Evolutionary conservation across 2,113 vertebrate genomes (phyloP).

Genomic region (Oxyruncus cristatus): DNA sequence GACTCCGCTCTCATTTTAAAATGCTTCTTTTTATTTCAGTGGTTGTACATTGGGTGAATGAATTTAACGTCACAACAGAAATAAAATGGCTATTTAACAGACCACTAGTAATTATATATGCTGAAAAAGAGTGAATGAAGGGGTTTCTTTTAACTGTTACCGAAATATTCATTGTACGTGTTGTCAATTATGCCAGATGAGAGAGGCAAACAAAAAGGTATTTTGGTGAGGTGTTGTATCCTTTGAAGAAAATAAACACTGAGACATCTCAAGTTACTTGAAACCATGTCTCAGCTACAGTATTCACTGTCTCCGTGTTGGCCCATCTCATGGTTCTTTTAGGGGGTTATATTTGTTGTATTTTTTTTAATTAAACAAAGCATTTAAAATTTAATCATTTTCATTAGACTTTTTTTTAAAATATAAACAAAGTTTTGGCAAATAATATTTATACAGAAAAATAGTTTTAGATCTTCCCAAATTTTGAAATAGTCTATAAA

Average conservation of each 20-base stretch:
- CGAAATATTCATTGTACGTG: slow-evolving; percentile 64
- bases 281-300: slow-evolving; percentile 64
- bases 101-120: slow-evolving; percentile 77
- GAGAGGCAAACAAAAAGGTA: slow-evolving; percentile 73
- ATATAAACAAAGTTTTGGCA: slow-evolving; percentile 86
- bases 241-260: slow-evolving; percentile 71
- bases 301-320: slow-evolving; percentile 68
- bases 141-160: slow-evolving; percentile 70
- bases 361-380: slow-evolving; percentile 76
- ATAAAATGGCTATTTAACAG: slow-evolving; percentile 80
- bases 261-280: slow-evolving; percentile 70
- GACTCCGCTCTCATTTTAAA: slow-evolving; percentile 65
- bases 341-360: slow-evolving; percentile 50
- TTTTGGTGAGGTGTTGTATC: slow-evolving; percentile 72
- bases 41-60: slow-evolving; percentile 82
- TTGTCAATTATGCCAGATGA: slow-evolving; percentile 67
- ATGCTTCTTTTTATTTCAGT: slow-evolving; percentile 84
- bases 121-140: slow-evolving; percentile 67
- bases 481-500: slow-evolving; percentile 83
- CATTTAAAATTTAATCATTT: slow-evolving; percentile 79
- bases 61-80: slow-evolving; percentile 80
- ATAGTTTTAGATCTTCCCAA: slow-evolving; percentile 84
- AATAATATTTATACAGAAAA: slow-evolving; percentile 86
- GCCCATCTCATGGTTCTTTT: slow-evolving; percentile 75
- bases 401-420: slow-evolving; percentile 75